Percentiles rank a stretch among this genome's conserved stretches.
Evolutionary conservation across 2,888 invertebrate genomes (phyloP).

Genomic region (Brachyptera putata): DNA sequence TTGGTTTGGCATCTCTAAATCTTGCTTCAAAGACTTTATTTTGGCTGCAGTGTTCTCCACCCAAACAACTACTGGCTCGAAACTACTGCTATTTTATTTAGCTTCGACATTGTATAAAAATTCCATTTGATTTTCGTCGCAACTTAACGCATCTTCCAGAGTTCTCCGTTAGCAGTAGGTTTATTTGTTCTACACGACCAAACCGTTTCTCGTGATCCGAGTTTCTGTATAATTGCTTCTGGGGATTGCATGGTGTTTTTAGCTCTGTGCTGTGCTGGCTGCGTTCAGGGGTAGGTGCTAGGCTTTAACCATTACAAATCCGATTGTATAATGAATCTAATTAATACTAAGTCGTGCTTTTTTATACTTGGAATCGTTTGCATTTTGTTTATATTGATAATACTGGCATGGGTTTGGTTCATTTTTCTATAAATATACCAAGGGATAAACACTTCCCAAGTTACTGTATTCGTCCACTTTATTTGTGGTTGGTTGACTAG

Average conservation of each 20-base stretch:
- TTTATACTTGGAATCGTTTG: no score
- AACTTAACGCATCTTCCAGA: conserved; percentile 50
- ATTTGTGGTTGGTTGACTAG: no score
- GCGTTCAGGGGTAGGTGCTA: conserved; percentile 20
- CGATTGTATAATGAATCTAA: no score
- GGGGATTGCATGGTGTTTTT: conserved; percentile 3
- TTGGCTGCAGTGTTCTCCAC: conserved; percentile 23
- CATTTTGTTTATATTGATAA: no score
- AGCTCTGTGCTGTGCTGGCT: conserved; percentile 3
- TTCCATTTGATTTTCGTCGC: conserved; percentile 30
- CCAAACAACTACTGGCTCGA: conserved; percentile 10
- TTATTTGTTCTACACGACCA: conserved; percentile 11
- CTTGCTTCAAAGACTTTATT: conserved; percentile 22
- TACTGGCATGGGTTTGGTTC: no score
- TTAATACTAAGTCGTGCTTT: no score
- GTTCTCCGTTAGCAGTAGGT: conserved; percentile 39
- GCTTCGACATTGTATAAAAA: conserved; percentile 1
- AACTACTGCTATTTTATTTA: conserved; percentile 16
- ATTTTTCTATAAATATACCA: no score
- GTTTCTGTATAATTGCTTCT: background rate
- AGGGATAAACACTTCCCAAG: no score
- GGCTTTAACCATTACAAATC: background rate
- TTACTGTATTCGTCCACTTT: no score
- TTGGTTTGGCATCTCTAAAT: conserved; percentile 16
- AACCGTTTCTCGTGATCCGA: background rate